Evolutionary conservation across 2,113 vertebrate species (phyloP).

Genomic region (Thymallus thymallus): DNA sequence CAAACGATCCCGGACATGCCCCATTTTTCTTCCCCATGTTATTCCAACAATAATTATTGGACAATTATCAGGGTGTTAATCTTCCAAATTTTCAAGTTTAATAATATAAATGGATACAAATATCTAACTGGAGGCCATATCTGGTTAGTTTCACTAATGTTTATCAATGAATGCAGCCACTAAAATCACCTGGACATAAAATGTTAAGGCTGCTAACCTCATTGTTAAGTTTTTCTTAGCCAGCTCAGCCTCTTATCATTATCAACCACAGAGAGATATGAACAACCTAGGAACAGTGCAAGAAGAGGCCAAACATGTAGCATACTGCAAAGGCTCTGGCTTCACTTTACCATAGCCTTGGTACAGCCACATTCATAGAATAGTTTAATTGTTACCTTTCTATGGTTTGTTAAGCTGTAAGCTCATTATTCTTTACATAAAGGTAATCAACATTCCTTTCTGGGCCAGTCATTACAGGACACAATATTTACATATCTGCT

Average conservation of each 20-base stretch:
- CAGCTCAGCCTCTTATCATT: neutral
- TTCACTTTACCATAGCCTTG: neutral
- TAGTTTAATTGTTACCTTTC: constrained; percentile 53
- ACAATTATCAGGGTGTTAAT: neutral
- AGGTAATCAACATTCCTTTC: constrained; percentile 65
- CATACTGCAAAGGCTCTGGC: neutral
- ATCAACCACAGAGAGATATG: neutral
- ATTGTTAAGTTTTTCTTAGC: neutral
- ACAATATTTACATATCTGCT: constrained; percentile 71
- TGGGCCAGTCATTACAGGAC: constrained; percentile 39
- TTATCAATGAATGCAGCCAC: neutral
- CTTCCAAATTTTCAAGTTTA: neutral
- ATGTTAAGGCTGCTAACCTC: neutral
- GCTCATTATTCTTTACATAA: constrained; percentile 74
- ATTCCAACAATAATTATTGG: constrained; percentile 18
- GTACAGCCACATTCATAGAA: constrained; percentile 42
- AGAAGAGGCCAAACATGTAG: constrained; percentile 1
- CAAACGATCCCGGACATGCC: constrained; percentile 15
- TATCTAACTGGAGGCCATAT: neutral
- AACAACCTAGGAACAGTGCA: constrained; percentile 10
- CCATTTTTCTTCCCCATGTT: constrained; percentile 17
- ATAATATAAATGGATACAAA: neutral
- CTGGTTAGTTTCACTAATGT: neutral
- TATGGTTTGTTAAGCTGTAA: constrained; percentile 33
- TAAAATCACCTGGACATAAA: neutral